Percentiles rank a stretch among this genome's conserved stretches.
phyloP scores from a whole-genome alignment of 2,888 invertebrate species.

The Trissoscelio sp. region DNA sequence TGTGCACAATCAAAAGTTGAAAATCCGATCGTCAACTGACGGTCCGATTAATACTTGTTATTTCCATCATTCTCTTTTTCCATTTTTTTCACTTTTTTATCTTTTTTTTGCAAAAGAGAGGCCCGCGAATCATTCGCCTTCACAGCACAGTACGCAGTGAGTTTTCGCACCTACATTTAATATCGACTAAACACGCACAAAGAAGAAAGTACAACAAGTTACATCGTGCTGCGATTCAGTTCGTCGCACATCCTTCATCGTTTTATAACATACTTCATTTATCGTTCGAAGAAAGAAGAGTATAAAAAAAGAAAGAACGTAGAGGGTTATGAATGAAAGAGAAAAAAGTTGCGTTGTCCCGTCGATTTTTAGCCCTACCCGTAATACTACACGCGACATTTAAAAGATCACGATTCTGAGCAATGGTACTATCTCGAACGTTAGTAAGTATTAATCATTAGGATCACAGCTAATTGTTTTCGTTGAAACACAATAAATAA shows the following conservation, averaged over 20 bases:
- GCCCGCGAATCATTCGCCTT: constrained; percentile 68
- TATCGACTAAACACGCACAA: constrained; percentile 58
- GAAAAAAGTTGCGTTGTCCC: constrained; percentile 56
- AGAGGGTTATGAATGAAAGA: constrained; percentile 4
- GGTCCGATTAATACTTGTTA: constrained; percentile 3
- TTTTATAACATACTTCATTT: constrained; percentile 26
- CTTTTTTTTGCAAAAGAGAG: constrained; percentile 33
- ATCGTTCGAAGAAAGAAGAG: constrained; percentile 30
- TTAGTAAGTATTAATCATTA: constrained; percentile 73
- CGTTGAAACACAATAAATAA: constrained; percentile 70
- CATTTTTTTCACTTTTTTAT: constrained; percentile 13
- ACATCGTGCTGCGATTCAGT: constrained; percentile 24
- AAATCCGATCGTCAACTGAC: constrained; percentile 4
- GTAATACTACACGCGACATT: constrained; percentile 56
- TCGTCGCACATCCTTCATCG: constrained; percentile 24
- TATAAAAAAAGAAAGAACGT: constrained; percentile 5
- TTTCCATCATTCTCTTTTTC: constrained; percentile 3
- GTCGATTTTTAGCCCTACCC: constrained; percentile 40
- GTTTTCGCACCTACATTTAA: constrained; percentile 53
- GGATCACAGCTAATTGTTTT: constrained; percentile 80
- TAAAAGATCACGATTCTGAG: constrained; percentile 58
- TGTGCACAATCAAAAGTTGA: constrained; percentile 22
- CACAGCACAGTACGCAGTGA: constrained; percentile 68
- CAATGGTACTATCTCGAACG: constrained; percentile 58
- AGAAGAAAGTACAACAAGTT: constrained; percentile 43